phyloP scores from a whole-genome alignment of 2,113 vertebrate species.

The Calonectris borealis region DNA sequence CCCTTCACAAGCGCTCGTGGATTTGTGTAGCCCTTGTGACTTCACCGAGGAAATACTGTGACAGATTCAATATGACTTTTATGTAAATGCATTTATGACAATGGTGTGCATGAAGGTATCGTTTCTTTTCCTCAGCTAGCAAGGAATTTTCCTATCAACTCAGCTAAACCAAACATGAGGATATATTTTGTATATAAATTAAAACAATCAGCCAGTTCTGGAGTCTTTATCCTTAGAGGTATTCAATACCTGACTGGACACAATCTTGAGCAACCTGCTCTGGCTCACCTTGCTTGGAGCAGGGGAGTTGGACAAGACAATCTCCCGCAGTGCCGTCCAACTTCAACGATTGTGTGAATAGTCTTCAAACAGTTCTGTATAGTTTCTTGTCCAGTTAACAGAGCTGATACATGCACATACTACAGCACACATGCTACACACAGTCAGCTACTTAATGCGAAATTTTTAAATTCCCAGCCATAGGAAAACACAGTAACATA shows the following conservation, averaged over 20 bases:
- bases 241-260: background rate
- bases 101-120: background rate
- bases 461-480: background rate
- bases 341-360: background rate
- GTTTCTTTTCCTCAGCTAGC: background rate
- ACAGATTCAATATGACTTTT: background rate
- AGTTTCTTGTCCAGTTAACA: background rate
- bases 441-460: background rate
- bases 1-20: rapidly evolving
- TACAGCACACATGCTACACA: background rate
- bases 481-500: background rate
- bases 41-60: background rate
- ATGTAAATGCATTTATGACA: background rate
- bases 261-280: background rate
- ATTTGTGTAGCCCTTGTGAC: background rate
- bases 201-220: background rate
- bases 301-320: background rate
- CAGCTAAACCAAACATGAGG: background rate
- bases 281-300: background rate
- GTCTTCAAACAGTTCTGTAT: background rate
- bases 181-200: background rate
- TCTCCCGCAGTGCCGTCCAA: background rate
- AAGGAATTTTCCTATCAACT: background rate
- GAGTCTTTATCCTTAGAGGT: background rate
- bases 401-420: background rate